Evolutionary conservation across 2,797 vertebrate species (phyloP).

Genomic region (Phyllotis vaccarum): DNA sequence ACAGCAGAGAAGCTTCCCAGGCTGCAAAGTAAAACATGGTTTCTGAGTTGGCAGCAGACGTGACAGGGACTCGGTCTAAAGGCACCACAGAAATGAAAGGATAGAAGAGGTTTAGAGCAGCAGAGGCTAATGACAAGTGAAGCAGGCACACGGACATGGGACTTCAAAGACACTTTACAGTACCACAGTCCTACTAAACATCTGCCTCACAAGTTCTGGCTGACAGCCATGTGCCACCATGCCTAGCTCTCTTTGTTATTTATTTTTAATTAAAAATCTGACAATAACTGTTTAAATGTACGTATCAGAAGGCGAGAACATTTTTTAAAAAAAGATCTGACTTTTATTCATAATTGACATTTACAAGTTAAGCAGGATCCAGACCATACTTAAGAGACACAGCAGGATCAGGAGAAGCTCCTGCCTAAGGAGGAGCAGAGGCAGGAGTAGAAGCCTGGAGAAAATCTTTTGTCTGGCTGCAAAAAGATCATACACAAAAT

Average conservation of each 20-base stretch:
- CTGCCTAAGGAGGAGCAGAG: background rate
- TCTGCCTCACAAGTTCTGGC: background rate
- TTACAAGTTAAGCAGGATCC: background rate
- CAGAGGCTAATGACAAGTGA: background rate
- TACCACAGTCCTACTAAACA: background rate
- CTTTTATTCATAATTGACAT: constrained; percentile 5
- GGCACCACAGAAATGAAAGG: background rate
- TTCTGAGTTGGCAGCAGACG: background rate
- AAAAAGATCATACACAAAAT: background rate
- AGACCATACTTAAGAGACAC: background rate
- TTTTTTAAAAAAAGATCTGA: background rate
- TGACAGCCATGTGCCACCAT: background rate
- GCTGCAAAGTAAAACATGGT: background rate
- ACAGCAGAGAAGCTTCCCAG: background rate
- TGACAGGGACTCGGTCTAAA: background rate
- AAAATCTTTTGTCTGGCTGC: background rate
- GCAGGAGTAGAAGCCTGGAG: fast-evolving
- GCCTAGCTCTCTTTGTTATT: background rate
- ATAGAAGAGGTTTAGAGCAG: background rate
- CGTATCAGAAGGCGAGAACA: background rate
- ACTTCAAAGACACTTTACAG: background rate
- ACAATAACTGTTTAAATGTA: background rate
- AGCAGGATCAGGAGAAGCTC: background rate
- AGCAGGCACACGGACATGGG: background rate
- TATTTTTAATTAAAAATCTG: background rate